Conservation (phyloP, 2,797 vertebrate species). For the Selene dorsalis region DNA sequence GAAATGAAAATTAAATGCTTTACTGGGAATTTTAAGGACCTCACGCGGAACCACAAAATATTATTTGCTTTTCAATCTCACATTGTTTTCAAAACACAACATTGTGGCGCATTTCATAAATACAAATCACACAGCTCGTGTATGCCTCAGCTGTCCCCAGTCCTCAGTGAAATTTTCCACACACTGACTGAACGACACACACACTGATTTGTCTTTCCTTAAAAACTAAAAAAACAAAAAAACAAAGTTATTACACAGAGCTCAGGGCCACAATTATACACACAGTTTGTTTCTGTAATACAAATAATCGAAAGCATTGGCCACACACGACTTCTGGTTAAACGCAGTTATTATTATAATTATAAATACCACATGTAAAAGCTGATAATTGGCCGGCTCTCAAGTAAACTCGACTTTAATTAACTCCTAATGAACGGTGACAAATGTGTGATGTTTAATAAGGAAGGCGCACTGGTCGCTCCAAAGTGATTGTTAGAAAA, state of each 20-base stretch:
- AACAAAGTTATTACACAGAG: background rate
- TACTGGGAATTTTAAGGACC: background rate
- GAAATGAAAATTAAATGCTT: background rate
- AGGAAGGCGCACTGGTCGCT: background rate
- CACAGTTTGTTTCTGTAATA: background rate
- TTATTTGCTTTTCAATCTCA: conserved; percentile 4
- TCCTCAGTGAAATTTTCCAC: background rate
- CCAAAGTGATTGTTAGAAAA: background rate
- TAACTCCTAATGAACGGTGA: background rate
- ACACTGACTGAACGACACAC: background rate
- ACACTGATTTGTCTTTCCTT: background rate
- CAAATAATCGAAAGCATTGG: background rate
- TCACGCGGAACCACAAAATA: background rate
- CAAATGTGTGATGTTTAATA: background rate
- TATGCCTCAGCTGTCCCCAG: background rate
- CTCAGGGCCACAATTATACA: background rate
- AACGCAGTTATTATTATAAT: background rate
- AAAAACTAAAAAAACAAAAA: background rate
- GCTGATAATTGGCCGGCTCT: background rate
- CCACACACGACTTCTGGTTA: background rate
- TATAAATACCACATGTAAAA: background rate
- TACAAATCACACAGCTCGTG: conserved; percentile 5
- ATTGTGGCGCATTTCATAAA: conserved; percentile 29
- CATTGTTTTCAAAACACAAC: background rate
- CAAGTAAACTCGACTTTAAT: conserved; percentile 8